Evolutionary conservation across 2,888 invertebrate genomes (phyloP), one percentile per base, ranked within the genome.

Genomic region (Plemyria rubiginata): DNA sequence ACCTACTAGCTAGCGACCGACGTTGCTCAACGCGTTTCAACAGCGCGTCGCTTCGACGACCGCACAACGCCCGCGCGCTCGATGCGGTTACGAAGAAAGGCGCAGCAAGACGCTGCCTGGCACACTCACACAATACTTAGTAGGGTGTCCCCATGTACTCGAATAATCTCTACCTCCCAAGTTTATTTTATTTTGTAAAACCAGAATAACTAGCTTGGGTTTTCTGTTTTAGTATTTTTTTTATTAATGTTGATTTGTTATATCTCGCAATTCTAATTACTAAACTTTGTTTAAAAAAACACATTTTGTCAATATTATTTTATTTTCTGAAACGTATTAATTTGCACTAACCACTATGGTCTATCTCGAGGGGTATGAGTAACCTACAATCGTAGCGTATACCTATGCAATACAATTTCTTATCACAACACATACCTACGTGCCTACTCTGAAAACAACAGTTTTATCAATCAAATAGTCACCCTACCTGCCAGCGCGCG

Each of bases 401-500:
- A n/a, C n/a, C n/a, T n/a, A n/a, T 38, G 11, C 11, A 38, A 38
- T 38, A 4, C 9, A 32, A 32, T 8, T 32, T 1, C 32, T 32
- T 32, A 32, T 22, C 22, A 22, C 22, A 22, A 22, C 22, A 22
- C 22, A 22, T 22, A 2, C 3, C 22, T 22, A 22, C 22, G 22
- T 22, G 29, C 7, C 29, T 29, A 32, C 32, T 8, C 32, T 6
- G 4, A 2, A 32, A 32, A 8, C 4, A 32, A 32, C 32, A 32
- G 32, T 52, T 43, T 28, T 52, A 52, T 38, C 50, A n/a, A 51
- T 72, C 65, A 53, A 53, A 45, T 75, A 75, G 81, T 57, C 76
- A 85, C 78, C 81, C 81, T 82, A 56, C 81, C 81, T 82, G 50
- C 50, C 13, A 48, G 29, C 29, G 11, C 59, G 46, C 45, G 55